A percentile compares a stretch with the other conserved stretches of the same genome.
Evolutionary conservation across 2,888 invertebrate species (phyloP).

Genomic region (Catocala nupta): DNA sequence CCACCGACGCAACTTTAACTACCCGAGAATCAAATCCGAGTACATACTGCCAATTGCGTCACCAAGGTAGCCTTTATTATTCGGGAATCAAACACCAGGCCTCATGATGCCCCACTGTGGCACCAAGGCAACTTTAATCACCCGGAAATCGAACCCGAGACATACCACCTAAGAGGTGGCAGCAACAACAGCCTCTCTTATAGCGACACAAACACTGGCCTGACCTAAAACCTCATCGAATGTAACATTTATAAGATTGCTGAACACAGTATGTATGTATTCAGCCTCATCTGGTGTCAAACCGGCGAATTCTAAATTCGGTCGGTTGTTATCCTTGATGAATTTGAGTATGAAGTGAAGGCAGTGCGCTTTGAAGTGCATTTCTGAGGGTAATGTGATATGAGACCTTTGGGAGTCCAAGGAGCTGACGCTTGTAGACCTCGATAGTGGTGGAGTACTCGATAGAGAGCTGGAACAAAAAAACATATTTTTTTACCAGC

Average conservation of each 20-base stretch:
- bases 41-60: too few species aligned
- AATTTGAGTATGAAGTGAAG: slow-evolving; percentile 60
- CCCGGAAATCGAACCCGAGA: too few species aligned
- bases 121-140: too few species aligned
- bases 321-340: slow-evolving; percentile 53
- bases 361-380: slow-evolving; percentile 51
- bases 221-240: not conserved
- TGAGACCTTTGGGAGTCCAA: slow-evolving; percentile 4
- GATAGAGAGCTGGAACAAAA: slow-evolving; percentile 26
- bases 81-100: too few species aligned
- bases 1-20: too few species aligned
- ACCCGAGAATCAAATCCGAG: too few species aligned
- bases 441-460: not conserved
- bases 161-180: too few species aligned
- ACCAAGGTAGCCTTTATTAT: too few species aligned
- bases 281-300: not conserved
- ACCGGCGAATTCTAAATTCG: slow-evolving; percentile 43
- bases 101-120: too few species aligned
- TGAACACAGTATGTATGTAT: slow-evolving; percentile 6
- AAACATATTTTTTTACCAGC: too few species aligned
- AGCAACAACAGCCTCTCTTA: slow-evolving; percentile 63
- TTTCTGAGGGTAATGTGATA: slow-evolving; percentile 9
- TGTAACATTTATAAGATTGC: slow-evolving; percentile 1
- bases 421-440: not conserved
- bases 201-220: slow-evolving; percentile 14